A percentile compares a stretch with the other conserved stretches of the same genome.
Conservation (phyloP, 2,888 invertebrate species). For the Drosophila histrio region DNA sequence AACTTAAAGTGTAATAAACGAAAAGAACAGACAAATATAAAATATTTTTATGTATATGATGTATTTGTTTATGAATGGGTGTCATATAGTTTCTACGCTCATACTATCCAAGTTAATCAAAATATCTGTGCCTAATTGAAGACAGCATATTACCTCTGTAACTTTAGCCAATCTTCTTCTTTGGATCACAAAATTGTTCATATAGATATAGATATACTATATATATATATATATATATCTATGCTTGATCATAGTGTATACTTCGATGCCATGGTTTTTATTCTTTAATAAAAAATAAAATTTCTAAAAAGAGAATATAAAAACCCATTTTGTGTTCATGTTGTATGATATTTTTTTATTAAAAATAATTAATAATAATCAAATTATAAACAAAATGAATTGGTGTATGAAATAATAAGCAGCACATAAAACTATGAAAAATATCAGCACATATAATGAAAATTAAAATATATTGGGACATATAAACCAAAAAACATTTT, state of each 20-base stretch:
- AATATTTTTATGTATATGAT: not conserved
- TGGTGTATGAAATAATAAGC: constrained; percentile 35
- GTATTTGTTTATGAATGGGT: constrained; percentile 15
- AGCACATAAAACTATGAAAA: constrained; percentile 39
- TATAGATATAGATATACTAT: constrained; percentile 5
- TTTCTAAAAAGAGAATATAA: not conserved
- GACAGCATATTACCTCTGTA: constrained; percentile 24
- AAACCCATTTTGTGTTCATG: constrained; percentile 10
- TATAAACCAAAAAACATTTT: constrained; percentile 19
- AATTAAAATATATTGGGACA: constrained; percentile 31
- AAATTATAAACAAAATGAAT: constrained; percentile 52
- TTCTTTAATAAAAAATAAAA: constrained; percentile 15
- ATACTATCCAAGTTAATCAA: not conserved
- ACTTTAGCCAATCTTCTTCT: constrained; percentile 61
- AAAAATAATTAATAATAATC: constrained; percentile 64
- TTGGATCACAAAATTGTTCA: constrained; percentile 83
- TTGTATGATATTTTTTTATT: constrained; percentile 53
- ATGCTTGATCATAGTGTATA: constrained; percentile 53
- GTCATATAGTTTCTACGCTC: not conserved
- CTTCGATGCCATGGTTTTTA: constrained; percentile 48
- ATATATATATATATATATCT: constrained; percentile 1
- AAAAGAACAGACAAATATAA: constrained; percentile 1
- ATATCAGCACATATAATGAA: constrained; percentile 33
- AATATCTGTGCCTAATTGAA: not conserved
- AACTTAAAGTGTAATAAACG: constrained; percentile 17